Evolutionary conservation across 2,113 vertebrate species (phyloP).

Genomic region (Mellivora capensis): DNA sequence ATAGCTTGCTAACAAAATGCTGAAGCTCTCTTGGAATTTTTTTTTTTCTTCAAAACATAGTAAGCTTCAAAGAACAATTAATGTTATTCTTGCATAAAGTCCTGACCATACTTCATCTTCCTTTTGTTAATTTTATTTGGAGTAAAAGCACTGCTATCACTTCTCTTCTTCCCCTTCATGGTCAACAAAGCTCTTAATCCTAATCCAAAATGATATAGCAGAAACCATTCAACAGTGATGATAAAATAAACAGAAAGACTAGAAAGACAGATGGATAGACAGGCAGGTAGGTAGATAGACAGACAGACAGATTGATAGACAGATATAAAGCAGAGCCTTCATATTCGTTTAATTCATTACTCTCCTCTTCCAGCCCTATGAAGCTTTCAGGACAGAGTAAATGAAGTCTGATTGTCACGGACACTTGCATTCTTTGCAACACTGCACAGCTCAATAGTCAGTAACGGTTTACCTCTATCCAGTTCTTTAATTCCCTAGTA

Average conservation of each 20-base stretch:
- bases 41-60: slow-evolving; percentile 28
- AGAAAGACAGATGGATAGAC: neutral
- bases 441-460: neutral
- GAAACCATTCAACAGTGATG: neutral
- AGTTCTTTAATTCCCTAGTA: neutral
- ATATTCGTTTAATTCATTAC: neutral
- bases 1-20: slow-evolving; percentile 63
- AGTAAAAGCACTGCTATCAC: neutral
- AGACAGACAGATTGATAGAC: neutral
- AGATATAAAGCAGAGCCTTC: neutral
- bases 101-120: neutral
- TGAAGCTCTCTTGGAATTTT: slow-evolving; percentile 24
- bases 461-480: neutral
- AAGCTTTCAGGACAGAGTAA: neutral
- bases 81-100: slow-evolving; percentile 2
- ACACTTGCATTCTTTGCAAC: neutral
- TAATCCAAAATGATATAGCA: neutral
- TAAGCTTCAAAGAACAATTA: slow-evolving; percentile 38
- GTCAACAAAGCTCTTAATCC: neutral
- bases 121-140: neutral
- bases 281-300: neutral
- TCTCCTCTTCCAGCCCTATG: neutral
- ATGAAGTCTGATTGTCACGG: neutral
- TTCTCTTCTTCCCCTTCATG: neutral
- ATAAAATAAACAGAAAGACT: neutral